These are phyloP conservation scores for Gallinago stenura DNA, from an alignment of 2,797 vertebrate species.

Conservation along the genomic window DNA sequence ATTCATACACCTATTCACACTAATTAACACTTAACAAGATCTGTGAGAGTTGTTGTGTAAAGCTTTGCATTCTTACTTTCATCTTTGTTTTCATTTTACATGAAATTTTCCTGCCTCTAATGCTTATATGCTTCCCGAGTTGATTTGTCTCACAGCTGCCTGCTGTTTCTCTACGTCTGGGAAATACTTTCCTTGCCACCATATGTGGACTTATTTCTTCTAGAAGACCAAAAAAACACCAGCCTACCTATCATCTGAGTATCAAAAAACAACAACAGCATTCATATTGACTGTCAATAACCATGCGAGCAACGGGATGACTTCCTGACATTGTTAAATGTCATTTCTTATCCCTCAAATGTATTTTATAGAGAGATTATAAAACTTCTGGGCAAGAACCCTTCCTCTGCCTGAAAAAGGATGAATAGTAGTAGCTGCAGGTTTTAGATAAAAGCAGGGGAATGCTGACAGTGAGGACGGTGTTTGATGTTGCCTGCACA, in stretches of 20 bases:
- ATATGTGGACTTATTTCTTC: not conserved
- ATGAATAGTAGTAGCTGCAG: not conserved
- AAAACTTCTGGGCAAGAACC: not conserved
- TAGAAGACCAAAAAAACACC: not conserved
- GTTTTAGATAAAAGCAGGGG: not conserved
- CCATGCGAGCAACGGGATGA: not conserved
- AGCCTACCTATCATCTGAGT: not conserved
- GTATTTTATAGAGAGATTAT: not conserved
- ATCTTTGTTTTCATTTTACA: not conserved
- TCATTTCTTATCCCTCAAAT: not conserved
- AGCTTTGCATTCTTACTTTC: not conserved
- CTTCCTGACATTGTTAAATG: not conserved
- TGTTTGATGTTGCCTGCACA: not conserved
- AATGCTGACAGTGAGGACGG: not conserved
- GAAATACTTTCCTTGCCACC: not conserved
- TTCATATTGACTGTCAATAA: not conserved
- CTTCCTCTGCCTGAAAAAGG: not conserved
- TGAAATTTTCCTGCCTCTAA: not conserved
- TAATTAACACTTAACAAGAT: conserved; percentile 32
- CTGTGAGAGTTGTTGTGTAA: not conserved
- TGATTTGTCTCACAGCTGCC: not conserved
- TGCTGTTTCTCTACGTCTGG: not conserved
- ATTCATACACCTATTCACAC: not conserved
- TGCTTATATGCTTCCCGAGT: not conserved
- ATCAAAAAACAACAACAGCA: not conserved